phyloP scores from a whole-genome alignment of 2,113 vertebrate species.

The Pelodiscus sinensis region DNA sequence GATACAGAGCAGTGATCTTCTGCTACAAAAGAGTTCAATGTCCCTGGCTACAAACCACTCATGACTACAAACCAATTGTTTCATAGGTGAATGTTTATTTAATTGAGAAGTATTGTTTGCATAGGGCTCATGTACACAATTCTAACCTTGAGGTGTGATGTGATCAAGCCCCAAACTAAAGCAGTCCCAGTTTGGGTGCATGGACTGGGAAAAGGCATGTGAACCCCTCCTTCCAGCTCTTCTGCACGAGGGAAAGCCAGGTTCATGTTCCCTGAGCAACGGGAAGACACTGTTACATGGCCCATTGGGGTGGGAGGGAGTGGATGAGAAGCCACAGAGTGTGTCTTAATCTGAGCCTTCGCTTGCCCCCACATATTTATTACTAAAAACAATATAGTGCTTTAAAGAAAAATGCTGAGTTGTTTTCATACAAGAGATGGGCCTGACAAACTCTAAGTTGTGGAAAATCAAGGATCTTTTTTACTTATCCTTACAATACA shows the following conservation, averaged over 20 bases:
- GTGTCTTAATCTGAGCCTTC: background rate
- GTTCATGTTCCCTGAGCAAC: background rate
- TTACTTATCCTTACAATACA: background rate
- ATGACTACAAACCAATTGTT: background rate
- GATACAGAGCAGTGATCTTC: background rate
- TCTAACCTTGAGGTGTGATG: background rate
- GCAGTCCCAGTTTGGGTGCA: background rate
- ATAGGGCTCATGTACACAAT: background rate
- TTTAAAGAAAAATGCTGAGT: background rate
- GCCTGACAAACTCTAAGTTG: background rate
- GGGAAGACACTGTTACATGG: background rate
- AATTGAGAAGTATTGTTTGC: background rate
- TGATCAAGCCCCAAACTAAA: background rate
- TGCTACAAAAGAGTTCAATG: background rate
- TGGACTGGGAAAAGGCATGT: background rate
- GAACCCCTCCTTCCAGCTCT: background rate
- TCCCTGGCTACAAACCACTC: background rate
- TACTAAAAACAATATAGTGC: background rate
- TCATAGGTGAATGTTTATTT: background rate
- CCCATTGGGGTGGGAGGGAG: background rate
- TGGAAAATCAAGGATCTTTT: background rate
- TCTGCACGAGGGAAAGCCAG: background rate
- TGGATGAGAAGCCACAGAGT: rapidly evolving
- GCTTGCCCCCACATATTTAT: background rate
- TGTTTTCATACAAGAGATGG: background rate